Evolutionary conservation across 2,888 invertebrate species (phyloP), one percentile per base, ranked within the genome.

Genomic region (Malthinus flaveolus): DNA sequence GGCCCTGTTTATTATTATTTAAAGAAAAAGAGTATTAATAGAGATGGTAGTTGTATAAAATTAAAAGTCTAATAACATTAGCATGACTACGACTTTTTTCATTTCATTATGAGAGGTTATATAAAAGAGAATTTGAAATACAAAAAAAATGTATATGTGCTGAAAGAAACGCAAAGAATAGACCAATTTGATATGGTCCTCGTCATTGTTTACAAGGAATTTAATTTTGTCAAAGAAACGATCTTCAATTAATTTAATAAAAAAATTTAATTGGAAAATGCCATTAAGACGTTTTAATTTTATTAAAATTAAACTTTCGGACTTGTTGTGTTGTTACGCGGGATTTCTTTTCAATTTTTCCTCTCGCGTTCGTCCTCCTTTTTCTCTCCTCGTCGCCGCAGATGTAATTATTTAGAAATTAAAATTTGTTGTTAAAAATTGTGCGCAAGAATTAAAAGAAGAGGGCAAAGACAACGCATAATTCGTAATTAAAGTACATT

Each of bases 11-110:
- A 23, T 23, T 5, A 5, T 5, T 23, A 23, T 23, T 23, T 23
- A 23, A 23, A 23, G 23, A 23, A 23, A 23, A 23, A 23, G 23
- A 23, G 5, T 23, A 23, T 23, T 23, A 23, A 23, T 23, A 23
- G 23, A 23, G 23, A 48, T 44, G 53, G 49, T 44, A 58, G 53
- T 49, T 49, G 50, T 46, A 49, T 31, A 46, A 49, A 42, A 58
- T 45, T 53, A 52, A 45, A 37, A 10, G 48, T 47, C 59, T 67
- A 69, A 69, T 69, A 65, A 66, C 65, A 65, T 67, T 64, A 65
- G 64, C 63, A 67, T 68, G 68, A 68, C 68, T 68, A 35, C 60
- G 51, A 49, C 53, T 66, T 68, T 68, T 67, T 65, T 63, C 58
- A 57, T 55, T 64, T 64, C 63, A 58, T 55, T 50, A 49, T 52